Evolutionary conservation across 1,140 invertebrate genomes (phyloP).

Genomic region (Drosophila obscura): DNA sequence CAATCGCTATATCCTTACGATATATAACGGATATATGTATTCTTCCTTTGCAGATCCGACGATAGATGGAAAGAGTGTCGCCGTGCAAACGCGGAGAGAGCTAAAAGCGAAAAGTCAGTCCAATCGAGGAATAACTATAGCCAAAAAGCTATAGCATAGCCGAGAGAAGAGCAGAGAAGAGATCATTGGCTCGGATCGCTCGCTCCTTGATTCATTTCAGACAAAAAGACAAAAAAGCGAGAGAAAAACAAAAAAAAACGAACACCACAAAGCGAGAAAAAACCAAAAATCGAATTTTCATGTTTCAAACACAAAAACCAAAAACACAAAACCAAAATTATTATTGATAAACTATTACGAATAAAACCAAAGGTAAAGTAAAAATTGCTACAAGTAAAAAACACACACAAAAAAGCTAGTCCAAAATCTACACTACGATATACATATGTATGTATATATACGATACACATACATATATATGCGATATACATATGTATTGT

Average conservation of each 20-base stretch:
- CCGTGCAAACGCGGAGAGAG: slow-evolving; percentile 34
- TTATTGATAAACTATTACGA: slow-evolving; percentile 54
- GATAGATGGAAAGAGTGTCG: slow-evolving; percentile 38
- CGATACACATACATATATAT: slow-evolving; percentile 22
- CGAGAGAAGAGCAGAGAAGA: too few species aligned
- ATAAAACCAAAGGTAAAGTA: slow-evolving; percentile 35
- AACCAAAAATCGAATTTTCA: slow-evolving; percentile 54
- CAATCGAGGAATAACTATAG: slow-evolving; percentile 2
- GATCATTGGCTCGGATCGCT: too few species aligned
- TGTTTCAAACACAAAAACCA: slow-evolving; percentile 34
- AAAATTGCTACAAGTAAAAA: slow-evolving; percentile 58
- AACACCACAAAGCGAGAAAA: slow-evolving; percentile 13
- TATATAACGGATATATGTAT: slow-evolving; percentile 4
- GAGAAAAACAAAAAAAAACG: slow-evolving; percentile 10
- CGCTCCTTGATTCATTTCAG: slow-evolving; percentile 44
- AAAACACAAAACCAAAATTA: slow-evolving; percentile 43
- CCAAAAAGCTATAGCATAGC: neutral
- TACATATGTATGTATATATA: slow-evolving; percentile 43
- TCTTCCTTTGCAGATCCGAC: slow-evolving; percentile 46
- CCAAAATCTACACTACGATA: slow-evolving; percentile 67
- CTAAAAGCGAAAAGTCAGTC: slow-evolving; percentile 14
- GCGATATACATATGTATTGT: slow-evolving; percentile 17
- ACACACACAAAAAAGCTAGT: slow-evolving; percentile 49
- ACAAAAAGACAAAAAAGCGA: slow-evolving; percentile 12
- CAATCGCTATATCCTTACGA: neutral